Percentiles rank a stretch among this genome's conserved stretches.
These are phyloP conservation scores for Chionoecetes opilio DNA, from an alignment of 1,140 invertebrate species.

Conservation along the genomic window DNA sequence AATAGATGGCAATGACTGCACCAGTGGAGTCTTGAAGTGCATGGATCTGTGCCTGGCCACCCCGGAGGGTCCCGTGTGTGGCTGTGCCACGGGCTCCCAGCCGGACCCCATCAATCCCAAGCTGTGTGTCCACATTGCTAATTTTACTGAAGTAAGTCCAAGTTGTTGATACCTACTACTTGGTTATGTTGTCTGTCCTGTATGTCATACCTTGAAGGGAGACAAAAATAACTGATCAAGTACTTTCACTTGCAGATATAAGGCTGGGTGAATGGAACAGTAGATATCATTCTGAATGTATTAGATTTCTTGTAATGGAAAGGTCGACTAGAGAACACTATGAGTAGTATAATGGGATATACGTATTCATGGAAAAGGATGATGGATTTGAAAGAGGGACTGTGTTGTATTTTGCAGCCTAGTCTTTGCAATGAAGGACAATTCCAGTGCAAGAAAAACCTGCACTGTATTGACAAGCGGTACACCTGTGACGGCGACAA, in stretches of 20 bases:
- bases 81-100: slow-evolving; percentile 85
- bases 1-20: slow-evolving; percentile 83
- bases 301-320: background rate
- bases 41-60: slow-evolving; percentile 86
- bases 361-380: too few species aligned
- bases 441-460: slow-evolving; percentile 73
- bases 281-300: background rate
- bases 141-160: slow-evolving; percentile 75
- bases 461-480: slow-evolving; percentile 85
- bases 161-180: background rate
- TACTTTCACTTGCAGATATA: too few species aligned
- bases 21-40: slow-evolving; percentile 82
- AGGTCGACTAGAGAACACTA: background rate
- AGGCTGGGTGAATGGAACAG: too few species aligned
- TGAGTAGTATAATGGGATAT: too few species aligned
- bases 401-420: slow-evolving; percentile 58
- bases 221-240: too few species aligned
- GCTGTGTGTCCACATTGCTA: slow-evolving; percentile 81
- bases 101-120: slow-evolving; percentile 76
- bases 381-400: background rate
- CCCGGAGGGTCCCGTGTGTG: slow-evolving; percentile 85
- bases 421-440: slow-evolving; percentile 64
- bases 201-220: too few species aligned
- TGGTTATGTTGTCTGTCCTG: too few species aligned
- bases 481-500: slow-evolving; percentile 88